These are phyloP conservation scores for Sapajus apella DNA, from an alignment of 2,113 vertebrate species.

Conservation along the genomic window DNA sequence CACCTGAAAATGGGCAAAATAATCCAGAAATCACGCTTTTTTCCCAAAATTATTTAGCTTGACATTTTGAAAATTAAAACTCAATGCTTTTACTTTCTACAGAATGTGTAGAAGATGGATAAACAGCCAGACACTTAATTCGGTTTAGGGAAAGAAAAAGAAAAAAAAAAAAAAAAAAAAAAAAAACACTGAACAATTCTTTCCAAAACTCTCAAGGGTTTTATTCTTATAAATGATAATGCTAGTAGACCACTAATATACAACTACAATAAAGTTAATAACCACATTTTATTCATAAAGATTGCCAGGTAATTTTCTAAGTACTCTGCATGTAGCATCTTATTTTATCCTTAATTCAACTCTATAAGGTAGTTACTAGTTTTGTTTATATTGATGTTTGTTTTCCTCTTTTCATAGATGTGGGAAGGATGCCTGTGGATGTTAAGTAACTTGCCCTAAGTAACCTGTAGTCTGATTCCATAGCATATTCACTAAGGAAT, in stretches of 20 bases:
- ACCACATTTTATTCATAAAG: not conserved
- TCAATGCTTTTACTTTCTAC: not conserved
- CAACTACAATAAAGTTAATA: not conserved
- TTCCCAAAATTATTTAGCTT: not conserved
- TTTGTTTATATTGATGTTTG: not conserved
- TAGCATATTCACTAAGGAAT: not conserved
- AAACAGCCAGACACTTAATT: not conserved
- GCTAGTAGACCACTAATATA: not conserved
- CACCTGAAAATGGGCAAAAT: not conserved
- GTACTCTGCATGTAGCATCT: not conserved
- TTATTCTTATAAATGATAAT: not conserved
- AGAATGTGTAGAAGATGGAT: not conserved
- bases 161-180: too few species aligned
- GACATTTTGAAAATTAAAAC: not conserved
- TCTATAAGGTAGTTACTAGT: not conserved
- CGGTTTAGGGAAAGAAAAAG: not conserved
- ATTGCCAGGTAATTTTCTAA: not conserved
- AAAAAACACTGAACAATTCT: not conserved
- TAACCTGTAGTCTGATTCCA: not conserved
- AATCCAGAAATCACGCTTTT: not conserved
- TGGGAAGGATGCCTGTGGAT: not conserved
- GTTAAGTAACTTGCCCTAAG: not conserved
- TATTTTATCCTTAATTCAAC: not conserved
- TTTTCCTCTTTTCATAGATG: not conserved
- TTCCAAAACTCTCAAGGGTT: not conserved